phyloP scores from a whole-genome alignment of 1,140 invertebrate species.

The Chrysomallon squamiferum region DNA sequence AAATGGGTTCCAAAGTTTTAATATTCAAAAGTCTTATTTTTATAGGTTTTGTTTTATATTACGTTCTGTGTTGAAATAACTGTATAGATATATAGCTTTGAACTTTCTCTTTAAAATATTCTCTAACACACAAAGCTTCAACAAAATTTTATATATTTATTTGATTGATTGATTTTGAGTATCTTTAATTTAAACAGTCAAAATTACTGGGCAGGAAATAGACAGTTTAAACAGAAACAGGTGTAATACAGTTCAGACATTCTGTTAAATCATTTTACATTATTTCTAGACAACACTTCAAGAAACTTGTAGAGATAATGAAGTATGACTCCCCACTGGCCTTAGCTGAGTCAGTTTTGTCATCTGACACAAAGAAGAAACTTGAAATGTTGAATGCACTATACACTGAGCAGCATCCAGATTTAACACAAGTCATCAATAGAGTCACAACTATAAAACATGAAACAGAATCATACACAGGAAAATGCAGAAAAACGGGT shows the following conservation, averaged over 20 bases:
- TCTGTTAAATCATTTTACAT: neutral
- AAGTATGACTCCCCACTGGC: neutral
- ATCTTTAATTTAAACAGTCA: too few relatives aligned
- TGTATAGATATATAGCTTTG: too few relatives aligned
- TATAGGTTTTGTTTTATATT: too few relatives aligned
- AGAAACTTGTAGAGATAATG: conserved; percentile 4
- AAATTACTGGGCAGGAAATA: too few relatives aligned
- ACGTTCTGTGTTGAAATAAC: too few relatives aligned
- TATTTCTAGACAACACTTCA: conserved; percentile 14
- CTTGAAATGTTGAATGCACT: conserved; percentile 13
- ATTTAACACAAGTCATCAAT: conserved; percentile 3
- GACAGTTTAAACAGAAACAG: too few relatives aligned
- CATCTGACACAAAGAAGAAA: neutral
- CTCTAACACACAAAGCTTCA: too few relatives aligned
- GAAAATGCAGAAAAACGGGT: neutral
- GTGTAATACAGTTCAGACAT: neutral
- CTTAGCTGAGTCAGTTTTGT: conserved; percentile 10
- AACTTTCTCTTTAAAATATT: too few relatives aligned
- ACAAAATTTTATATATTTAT: too few relatives aligned
- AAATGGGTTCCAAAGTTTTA: too few relatives aligned
- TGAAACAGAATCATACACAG: neutral
- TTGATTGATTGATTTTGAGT: too few relatives aligned
- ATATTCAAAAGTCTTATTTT: too few relatives aligned
- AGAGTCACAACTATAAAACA: neutral
- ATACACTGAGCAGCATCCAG: conserved; percentile 15